Base-by-base conservation (phyloP, 1,140 invertebrate species). In the Palaemon carinicauda region DNA sequence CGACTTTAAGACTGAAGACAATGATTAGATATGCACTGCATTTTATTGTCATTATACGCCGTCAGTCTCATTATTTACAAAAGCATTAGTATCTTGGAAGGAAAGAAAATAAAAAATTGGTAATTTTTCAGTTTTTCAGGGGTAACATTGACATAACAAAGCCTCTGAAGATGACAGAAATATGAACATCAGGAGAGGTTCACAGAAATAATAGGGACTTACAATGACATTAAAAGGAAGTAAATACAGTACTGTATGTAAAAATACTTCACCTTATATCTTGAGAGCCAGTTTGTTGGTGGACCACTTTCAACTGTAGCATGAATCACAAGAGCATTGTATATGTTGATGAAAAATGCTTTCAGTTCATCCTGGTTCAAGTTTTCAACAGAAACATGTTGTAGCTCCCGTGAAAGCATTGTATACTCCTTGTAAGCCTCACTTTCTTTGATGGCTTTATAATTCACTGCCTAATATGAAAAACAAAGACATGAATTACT, bases 341-440 rank as follows among this genome's bases (percentile, higher is more conserved):
- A 89, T n/a, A 88, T 87, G 31, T 89, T 89, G 89, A 89, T 89
- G 69, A 87, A 89, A 84, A 89, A 89, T 52, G 89, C 89, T 51
- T 88, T 82, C 15, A 51, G 29, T 41, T 79, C 77, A 52, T 88
- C 82, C 52, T 82, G 52, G 41, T 15, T 73, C 69, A 89, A 29
- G 7, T 69, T 85, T 60, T 81, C 65, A 21, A 89, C 10, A 29
- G 88, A 27, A 33, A 88, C 81, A 41, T 75, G 85, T 77, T 89
- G 88, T 65, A 89, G 50, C 54, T 89, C 84, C 29, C 50, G 33
- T 27, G 84, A 80, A n/a, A 89, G 52, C n/a, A 60, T 84, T 53
- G 51, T 33, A 31, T 84, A 84, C n/a, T 84, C 74, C 15, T 77
- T 69, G 31, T 65, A 84, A 4, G 53, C 73, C 15, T 65, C 53